phyloP scores from a whole-genome alignment of 2,113 vertebrate species.

The Monopterus albus region DNA sequence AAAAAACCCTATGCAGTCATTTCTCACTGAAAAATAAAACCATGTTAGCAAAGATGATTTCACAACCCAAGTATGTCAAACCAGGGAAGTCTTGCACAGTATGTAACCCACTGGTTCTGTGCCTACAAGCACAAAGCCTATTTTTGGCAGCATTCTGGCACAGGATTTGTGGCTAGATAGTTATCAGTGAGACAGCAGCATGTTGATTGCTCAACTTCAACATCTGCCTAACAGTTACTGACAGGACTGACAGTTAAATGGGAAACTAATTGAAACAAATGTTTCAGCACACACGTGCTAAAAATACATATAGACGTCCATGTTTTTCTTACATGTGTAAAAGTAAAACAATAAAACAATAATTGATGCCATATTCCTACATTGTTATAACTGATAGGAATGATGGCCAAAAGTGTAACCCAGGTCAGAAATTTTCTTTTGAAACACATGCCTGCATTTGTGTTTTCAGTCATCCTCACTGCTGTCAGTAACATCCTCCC shows the following conservation, averaged over 20 bases:
- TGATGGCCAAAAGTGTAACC: background rate
- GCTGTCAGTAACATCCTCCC: conserved; percentile 40
- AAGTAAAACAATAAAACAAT: too few species aligned
- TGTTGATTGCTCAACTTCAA: background rate
- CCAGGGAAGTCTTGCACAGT: too few species aligned
- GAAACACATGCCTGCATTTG: background rate
- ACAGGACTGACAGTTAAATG: too few species aligned
- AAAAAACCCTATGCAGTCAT: background rate
- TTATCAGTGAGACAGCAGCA: background rate
- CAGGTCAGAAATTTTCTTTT: background rate
- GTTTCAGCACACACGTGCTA: too few species aligned
- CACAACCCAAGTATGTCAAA: too few species aligned
- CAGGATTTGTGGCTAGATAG: background rate
- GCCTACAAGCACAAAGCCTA: background rate
- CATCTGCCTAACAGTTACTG: background rate
- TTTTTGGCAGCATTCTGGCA: background rate
- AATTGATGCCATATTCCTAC: too few species aligned
- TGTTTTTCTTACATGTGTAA: too few species aligned
- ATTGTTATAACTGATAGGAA: too few species aligned
- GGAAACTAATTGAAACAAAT: too few species aligned
- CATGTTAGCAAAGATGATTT: too few species aligned
- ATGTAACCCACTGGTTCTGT: background rate
- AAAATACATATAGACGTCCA: too few species aligned
- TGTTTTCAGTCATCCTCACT: conserved; percentile 47
- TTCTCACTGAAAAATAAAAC: too few species aligned